A percentile compares a stretch with the other conserved stretches of the same genome.
Conservation (phyloP, 2,113 vertebrate species). For the Natator depressus region DNA sequence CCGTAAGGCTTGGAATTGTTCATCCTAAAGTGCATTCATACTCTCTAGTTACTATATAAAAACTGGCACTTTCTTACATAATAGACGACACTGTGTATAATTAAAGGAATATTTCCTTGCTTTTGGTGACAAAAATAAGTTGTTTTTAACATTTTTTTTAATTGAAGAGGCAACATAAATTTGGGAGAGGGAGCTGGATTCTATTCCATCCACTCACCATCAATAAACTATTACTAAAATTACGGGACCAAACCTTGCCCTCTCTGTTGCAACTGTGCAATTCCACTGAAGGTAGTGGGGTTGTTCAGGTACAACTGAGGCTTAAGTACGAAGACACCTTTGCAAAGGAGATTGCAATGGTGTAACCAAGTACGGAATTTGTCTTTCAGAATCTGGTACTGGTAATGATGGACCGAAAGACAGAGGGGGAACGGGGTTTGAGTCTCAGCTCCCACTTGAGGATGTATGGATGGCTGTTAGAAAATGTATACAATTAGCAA, state of each 20-base stretch:
- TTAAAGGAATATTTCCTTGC: background rate
- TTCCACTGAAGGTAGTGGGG: background rate
- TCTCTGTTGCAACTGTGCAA: conserved; percentile 1
- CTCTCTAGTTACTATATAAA: conserved; percentile 22
- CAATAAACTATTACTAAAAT: background rate
- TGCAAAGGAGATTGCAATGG: background rate
- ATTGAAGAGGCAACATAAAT: background rate
- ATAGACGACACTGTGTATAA: background rate
- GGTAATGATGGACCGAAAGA: background rate
- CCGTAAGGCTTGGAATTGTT: conserved; percentile 6
- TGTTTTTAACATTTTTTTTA: background rate
- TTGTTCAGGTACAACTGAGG: background rate
- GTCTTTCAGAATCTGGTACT: background rate
- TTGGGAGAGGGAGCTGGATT: background rate
- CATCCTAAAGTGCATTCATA: background rate
- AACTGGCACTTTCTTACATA: background rate
- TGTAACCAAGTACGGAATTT: conserved; percentile 17
- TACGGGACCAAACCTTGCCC: background rate
- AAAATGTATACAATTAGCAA: background rate
- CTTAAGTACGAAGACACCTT: background rate
- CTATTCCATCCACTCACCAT: background rate
- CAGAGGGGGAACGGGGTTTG: background rate
- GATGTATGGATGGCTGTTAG: background rate
- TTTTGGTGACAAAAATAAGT: background rate
- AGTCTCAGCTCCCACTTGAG: background rate